These are phyloP conservation scores for Lysandra bellargus DNA, from an alignment of 2,888 invertebrate species.

Conservation along the genomic window DNA sequence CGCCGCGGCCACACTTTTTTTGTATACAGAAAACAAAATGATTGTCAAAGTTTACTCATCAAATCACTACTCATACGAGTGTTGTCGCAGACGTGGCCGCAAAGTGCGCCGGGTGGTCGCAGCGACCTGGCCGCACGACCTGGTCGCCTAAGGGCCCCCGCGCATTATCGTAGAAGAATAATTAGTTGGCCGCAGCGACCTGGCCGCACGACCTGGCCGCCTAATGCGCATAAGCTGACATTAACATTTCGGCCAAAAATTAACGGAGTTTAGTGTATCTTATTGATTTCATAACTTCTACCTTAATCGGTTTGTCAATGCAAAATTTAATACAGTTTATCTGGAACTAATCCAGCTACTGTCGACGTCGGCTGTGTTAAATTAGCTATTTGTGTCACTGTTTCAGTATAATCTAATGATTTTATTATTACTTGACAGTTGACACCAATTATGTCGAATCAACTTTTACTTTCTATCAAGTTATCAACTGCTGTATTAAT, in stretches of 20 bases:
- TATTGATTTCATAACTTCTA: neutral
- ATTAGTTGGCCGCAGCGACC: too few relatives aligned
- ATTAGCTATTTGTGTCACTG: conserved; percentile 18
- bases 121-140: too few relatives aligned
- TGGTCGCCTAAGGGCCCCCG: too few relatives aligned
- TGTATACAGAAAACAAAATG: too few relatives aligned
- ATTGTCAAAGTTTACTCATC: too few relatives aligned
- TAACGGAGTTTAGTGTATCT: neutral
- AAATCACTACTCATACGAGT: too few relatives aligned
- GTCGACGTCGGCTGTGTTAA: neutral
- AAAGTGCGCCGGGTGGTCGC: too few relatives aligned
- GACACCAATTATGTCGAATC: conserved; percentile 7
- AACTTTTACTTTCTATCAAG: neutral
- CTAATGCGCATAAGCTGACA: too few relatives aligned
- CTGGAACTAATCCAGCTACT: conserved; percentile 11
- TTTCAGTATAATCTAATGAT: neutral
- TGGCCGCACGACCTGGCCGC: too few relatives aligned
- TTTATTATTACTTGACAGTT: conserved; percentile 3
- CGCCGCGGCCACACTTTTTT: too few relatives aligned
- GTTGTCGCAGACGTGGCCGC: too few relatives aligned
- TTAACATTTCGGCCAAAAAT: neutral
- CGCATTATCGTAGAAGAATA: too few relatives aligned
- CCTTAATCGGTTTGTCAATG: neutral
- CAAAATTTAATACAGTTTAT: conserved; percentile 21
- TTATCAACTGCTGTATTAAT: neutral